Percentiles rank a stretch among this genome's conserved stretches.
Conservation (phyloP, 2,113 vertebrate species). For the Nothocercus nigrocapillus region DNA sequence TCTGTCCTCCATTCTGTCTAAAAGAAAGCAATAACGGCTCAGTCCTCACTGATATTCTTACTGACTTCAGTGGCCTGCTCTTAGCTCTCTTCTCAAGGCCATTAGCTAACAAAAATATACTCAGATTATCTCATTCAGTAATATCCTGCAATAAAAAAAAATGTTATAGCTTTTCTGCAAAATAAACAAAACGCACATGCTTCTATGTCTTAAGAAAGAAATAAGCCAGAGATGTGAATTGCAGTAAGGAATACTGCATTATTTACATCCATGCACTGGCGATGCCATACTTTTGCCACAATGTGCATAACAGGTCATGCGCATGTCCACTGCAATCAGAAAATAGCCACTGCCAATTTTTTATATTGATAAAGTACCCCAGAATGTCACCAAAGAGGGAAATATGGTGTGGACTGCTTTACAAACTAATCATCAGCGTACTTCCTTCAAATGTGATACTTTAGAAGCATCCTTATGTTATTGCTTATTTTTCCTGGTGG, state of each 20-base stretch:
- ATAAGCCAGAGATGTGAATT: background rate
- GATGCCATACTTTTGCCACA: background rate
- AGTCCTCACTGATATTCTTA: background rate
- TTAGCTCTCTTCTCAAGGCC: background rate
- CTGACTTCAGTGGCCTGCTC: background rate
- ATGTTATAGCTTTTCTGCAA: background rate
- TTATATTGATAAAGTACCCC: background rate
- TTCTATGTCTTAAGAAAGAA: background rate
- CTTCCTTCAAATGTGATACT: background rate
- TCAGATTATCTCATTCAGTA: background rate
- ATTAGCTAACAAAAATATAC: background rate
- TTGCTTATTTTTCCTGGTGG: background rate
- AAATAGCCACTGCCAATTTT: background rate
- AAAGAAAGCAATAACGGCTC: background rate
- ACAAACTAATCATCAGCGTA: background rate
- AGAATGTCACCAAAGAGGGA: background rate
- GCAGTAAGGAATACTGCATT: background rate
- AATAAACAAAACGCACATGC: accelerated
- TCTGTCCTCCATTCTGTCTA: background rate
- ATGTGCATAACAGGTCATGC: background rate
- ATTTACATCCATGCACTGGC: background rate
- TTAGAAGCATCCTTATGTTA: background rate
- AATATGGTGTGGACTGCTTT: background rate
- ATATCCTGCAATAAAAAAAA: background rate
- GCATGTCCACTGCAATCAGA: background rate